Conservation (phyloP, 2,797 vertebrate genomes). For the Girardinus metallicus region DNA sequence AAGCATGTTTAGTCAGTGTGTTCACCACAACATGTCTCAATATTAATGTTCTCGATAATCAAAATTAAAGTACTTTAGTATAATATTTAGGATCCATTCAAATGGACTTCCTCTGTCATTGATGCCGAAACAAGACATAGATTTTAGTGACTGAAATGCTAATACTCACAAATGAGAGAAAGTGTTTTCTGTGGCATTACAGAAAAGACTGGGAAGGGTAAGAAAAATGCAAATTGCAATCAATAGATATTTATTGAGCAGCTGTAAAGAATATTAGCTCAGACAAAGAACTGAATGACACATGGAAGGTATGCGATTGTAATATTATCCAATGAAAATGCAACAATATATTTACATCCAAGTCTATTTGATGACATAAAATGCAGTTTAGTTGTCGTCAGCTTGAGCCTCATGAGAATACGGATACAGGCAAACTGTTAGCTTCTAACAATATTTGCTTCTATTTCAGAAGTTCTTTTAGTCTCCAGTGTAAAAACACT, state of each 20-base stretch:
- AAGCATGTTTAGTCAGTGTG: not conserved
- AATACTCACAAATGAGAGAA: not conserved
- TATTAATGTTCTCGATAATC: not conserved
- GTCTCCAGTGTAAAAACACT: not conserved
- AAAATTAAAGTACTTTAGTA: not conserved
- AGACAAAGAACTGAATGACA: not conserved
- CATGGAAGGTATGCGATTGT: not conserved
- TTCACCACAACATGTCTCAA: not conserved
- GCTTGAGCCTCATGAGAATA: not conserved
- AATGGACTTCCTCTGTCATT: not conserved
- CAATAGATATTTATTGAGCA: not conserved
- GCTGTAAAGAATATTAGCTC: not conserved
- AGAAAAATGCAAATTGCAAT: not conserved
- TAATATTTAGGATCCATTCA: not conserved
- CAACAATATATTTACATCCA: not conserved
- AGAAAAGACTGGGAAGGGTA: not conserved
- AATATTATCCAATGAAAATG: not conserved
- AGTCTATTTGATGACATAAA: not conserved
- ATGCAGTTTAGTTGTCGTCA: not conserved
- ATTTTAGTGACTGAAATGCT: not conserved
- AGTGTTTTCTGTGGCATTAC: not conserved
- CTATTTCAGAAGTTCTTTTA: not conserved
- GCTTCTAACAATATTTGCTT: not conserved
- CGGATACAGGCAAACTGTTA: not conserved
- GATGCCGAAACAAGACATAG: not conserved